Evolutionary conservation across 2,797 vertebrate genomes (phyloP).

Genomic region (Melanotaenia maccullochi): DNA sequence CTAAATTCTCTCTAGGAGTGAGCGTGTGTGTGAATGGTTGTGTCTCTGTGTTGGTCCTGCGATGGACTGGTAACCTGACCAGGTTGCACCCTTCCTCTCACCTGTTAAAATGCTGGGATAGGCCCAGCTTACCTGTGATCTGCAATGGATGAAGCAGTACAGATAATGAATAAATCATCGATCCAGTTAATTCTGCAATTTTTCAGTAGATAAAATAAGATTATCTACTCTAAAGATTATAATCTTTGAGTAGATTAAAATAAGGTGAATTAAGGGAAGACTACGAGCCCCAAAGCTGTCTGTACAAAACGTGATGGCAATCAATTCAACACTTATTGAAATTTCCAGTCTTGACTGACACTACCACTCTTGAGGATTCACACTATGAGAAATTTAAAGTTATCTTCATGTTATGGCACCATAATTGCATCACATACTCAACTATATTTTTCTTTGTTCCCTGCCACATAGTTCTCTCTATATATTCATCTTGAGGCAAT

Average conservation of each 20-base stretch:
- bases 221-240: no score
- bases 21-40: no score
- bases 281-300: not conserved
- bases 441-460: constrained; percentile 24
- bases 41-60: no score
- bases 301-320: not conserved
- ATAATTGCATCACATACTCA: constrained; percentile 24
- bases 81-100: not conserved
- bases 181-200: no score
- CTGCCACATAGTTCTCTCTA: constrained; percentile 10
- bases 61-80: no score
- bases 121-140: no score
- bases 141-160: no score
- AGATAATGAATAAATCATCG: no score
- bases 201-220: not conserved
- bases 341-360: not conserved
- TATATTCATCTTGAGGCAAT: constrained; percentile 30
- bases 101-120: no score
- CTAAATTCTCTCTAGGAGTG: no score
- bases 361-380: not conserved
- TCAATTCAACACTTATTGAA: not conserved
- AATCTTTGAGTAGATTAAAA: not conserved
- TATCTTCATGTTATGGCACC: constrained; percentile 1
- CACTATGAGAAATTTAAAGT: not conserved
- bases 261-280: not conserved